A percentile compares a stretch with the other conserved stretches of the same genome.
These are phyloP conservation scores for Aleiodes sp. DNA, from an alignment of 1,140 invertebrate species.

Conservation along the genomic window DNA sequence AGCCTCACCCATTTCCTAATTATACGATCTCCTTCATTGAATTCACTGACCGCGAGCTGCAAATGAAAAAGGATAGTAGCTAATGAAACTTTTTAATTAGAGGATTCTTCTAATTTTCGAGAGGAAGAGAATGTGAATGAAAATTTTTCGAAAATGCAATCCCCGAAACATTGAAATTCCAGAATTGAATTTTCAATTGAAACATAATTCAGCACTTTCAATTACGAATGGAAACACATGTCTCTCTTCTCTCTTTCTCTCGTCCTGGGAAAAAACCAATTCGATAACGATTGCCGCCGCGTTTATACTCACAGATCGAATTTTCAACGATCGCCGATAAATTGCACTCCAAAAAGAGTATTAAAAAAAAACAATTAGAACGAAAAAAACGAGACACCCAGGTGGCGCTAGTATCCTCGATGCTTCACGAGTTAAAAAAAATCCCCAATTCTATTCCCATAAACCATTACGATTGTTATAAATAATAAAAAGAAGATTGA, in stretches of 20 bases:
- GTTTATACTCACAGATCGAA: not conserved
- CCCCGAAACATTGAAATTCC: not conserved
- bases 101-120: too few species aligned
- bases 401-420: not conserved
- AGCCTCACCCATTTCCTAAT: not conserved
- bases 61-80: too few species aligned
- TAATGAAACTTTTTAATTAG: too few species aligned
- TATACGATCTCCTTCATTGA: not conserved
- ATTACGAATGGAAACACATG: too few species aligned
- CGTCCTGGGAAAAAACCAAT: not conserved
- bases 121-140: too few species aligned
- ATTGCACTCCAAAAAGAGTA: not conserved
- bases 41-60: too few species aligned
- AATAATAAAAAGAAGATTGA: not conserved
- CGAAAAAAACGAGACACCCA: not conserved
- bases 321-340: not conserved
- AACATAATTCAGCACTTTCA: not conserved
- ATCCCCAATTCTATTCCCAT: not conserved
- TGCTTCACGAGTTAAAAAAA: not conserved
- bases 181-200: not conserved
- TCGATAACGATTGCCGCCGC: not conserved
- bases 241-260: not conserved
- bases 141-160: too few species aligned
- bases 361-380: not conserved
- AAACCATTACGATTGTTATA: not conserved